Evolutionary conservation across 2,113 vertebrate species (phyloP).

Genomic region (Trematomus loennbergii): DNA sequence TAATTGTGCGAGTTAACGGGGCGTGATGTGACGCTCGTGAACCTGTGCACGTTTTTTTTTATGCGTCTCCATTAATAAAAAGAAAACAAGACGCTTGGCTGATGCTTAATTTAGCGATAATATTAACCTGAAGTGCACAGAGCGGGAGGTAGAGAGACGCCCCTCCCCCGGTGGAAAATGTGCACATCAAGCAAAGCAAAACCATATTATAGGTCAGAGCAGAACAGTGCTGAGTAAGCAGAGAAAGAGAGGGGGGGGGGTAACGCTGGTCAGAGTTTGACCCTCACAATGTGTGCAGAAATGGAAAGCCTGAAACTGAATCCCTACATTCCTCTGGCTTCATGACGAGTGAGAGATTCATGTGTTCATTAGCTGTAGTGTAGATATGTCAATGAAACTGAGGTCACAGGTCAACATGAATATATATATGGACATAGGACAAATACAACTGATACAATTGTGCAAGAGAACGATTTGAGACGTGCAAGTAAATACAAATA

Average conservation of each 20-base stretch:
- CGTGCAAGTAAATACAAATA: too few relatives aligned
- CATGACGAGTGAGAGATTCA: background rate
- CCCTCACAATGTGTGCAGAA: constrained; percentile 63
- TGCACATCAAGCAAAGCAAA: constrained; percentile 58
- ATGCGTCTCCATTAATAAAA: constrained; percentile 35
- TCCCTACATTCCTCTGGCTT: constrained; percentile 72
- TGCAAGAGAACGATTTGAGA: too few relatives aligned
- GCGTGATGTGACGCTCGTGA: constrained; percentile 16
- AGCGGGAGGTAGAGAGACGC: constrained; percentile 47
- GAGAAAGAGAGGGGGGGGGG: constrained; percentile 25
- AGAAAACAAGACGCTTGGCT: constrained; percentile 32
- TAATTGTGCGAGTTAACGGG: constrained; percentile 42
- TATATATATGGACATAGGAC: too few relatives aligned
- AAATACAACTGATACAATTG: too few relatives aligned
- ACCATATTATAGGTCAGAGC: constrained; percentile 63
- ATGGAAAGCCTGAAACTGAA: constrained; percentile 70
- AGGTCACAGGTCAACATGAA: too few relatives aligned
- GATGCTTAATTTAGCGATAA: constrained; percentile 17
- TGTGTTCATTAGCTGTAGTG: too few relatives aligned
- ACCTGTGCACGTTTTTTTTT: constrained; percentile 35
- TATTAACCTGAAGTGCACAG: constrained; percentile 1
- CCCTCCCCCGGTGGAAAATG: constrained; percentile 28
- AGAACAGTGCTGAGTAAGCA: constrained; percentile 75
- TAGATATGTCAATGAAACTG: too few relatives aligned
- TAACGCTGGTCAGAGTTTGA: constrained; percentile 67